phyloP scores from a whole-genome alignment of 2,888 invertebrate genomes.

The Helicoverpa assulta region DNA sequence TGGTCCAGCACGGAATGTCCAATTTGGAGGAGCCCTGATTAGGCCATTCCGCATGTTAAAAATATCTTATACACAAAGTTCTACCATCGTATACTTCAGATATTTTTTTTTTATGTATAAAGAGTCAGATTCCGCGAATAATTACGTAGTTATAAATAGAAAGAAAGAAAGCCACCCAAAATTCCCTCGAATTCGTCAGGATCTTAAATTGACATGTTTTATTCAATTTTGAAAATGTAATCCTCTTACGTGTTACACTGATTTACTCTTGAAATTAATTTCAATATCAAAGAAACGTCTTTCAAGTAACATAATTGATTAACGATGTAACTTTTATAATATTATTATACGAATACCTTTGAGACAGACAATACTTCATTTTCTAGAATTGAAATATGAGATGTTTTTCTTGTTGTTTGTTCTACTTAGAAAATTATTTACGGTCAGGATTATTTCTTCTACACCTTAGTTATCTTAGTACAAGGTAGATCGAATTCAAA shows the following conservation, averaged over 20 bases:
- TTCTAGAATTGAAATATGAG: background rate
- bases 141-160: background rate
- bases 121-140: background rate
- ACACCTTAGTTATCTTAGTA: no score
- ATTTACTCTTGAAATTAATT: conserved; percentile 5
- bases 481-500: no score
- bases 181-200: no score
- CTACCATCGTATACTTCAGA: no score
- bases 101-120: no score
- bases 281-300: conserved; percentile 12
- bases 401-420: no score
- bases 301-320: conserved; percentile 16
- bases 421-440: no score
- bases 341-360: background rate
- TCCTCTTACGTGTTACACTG: background rate
- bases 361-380: conserved; percentile 8
- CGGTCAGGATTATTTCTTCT: no score
- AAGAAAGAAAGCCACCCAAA: background rate
- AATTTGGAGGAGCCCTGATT: no score
- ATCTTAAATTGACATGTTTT: background rate
- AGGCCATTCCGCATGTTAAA: no score
- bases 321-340: conserved; percentile 10
- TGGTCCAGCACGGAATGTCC: no score
- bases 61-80: no score
- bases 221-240: conserved; percentile 14